A percentile compares a stretch with the other conserved stretches of the same genome.
These are phyloP conservation scores for Aphis gossypii DNA, from an alignment of 1,140 invertebrate species.

Conservation along the genomic window DNA sequence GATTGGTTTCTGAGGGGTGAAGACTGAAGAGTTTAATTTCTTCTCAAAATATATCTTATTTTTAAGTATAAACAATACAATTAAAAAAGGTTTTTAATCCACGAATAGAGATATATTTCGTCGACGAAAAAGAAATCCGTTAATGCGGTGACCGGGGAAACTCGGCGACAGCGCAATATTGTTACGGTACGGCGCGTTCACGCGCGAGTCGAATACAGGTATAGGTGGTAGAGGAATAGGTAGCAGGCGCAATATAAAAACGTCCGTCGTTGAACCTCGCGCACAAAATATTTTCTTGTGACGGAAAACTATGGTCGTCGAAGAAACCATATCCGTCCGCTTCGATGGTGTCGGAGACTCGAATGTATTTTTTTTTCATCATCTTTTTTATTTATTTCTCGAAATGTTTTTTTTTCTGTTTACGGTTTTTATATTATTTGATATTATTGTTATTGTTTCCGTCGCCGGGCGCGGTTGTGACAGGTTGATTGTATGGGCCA, in stretches of 20 bases:
- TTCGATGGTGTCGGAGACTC: background rate
- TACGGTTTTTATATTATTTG: background rate
- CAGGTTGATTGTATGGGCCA: constrained; percentile 31
- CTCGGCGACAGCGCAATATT: too few species aligned
- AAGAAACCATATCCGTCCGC: background rate
- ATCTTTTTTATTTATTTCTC: background rate
- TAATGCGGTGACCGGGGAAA: too few species aligned
- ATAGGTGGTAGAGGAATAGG: too few species aligned
- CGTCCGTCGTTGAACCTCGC: background rate
- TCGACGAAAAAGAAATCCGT: too few species aligned
- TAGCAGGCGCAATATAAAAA: background rate
- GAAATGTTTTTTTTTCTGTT: background rate
- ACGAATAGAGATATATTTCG: too few species aligned
- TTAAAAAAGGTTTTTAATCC: too few species aligned
- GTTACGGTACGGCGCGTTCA: background rate
- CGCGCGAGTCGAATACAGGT: background rate
- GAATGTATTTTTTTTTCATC: background rate
- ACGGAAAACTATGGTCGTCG: background rate
- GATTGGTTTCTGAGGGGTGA: too few species aligned
- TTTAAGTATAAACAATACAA: too few species aligned
- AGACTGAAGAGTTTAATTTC: too few species aligned
- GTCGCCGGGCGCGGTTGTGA: background rate
- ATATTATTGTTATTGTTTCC: constrained; percentile 1
- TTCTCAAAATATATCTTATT: too few species aligned
- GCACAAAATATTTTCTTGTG: background rate